A percentile compares a stretch with the other conserved stretches of the same genome.
These are phyloP conservation scores for Indicator maculatus DNA, from an alignment of 2,113 vertebrate species.

Conservation along the genomic window DNA sequence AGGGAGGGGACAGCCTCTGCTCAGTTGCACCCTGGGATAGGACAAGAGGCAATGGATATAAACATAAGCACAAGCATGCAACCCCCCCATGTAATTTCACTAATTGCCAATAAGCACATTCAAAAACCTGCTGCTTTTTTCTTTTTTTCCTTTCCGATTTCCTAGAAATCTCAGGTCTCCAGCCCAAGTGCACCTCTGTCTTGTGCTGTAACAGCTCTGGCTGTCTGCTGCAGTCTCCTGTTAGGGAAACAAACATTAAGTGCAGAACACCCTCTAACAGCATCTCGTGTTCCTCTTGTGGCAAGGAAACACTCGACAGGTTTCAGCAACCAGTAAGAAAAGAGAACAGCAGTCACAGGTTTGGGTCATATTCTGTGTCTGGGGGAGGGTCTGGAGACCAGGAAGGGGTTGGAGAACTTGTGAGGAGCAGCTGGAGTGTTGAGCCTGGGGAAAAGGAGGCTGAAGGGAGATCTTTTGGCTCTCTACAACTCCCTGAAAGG, in stretches of 20 bases:
- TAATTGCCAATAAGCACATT: not conserved
- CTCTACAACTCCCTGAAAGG: too few relatives aligned
- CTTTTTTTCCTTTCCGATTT: not conserved
- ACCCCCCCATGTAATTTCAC: not conserved
- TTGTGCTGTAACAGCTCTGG: not conserved
- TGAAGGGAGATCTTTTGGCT: too few relatives aligned
- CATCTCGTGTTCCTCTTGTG: not conserved
- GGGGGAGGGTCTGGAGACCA: too few relatives aligned
- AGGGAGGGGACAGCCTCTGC: too few relatives aligned
- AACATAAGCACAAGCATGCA: too few relatives aligned
- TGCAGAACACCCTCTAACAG: not conserved
- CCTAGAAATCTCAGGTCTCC: not conserved
- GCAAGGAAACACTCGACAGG: not conserved
- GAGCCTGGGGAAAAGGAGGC: too few relatives aligned
- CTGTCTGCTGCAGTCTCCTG: not conserved
- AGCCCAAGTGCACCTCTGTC: not conserved
- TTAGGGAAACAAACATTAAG: not conserved
- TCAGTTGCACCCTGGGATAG: too few relatives aligned
- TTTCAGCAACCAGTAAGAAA: not conserved
- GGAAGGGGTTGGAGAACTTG: too few relatives aligned
- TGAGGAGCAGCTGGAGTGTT: too few relatives aligned
- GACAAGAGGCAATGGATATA: too few relatives aligned
- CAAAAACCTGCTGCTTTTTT: not conserved
- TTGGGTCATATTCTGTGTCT: not conserved
- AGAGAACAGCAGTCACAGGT: not conserved